These are phyloP conservation scores for Corydoras maculifer DNA, from an alignment of 2,113 vertebrate genomes.

Conservation along the genomic window DNA sequence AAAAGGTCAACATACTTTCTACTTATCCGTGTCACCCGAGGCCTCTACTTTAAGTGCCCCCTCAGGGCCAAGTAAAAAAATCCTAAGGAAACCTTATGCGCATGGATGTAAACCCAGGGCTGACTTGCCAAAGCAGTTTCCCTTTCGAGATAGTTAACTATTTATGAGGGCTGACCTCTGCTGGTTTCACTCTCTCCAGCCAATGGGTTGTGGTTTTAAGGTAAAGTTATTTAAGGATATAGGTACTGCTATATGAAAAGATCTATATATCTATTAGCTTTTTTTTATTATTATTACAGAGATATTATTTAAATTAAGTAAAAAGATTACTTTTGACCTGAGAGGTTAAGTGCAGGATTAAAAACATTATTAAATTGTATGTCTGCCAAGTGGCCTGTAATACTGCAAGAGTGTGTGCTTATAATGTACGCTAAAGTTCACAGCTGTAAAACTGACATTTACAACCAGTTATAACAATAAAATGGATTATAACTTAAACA, in stretches of 20 bases:
- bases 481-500: neutral
- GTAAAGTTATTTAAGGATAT: neutral
- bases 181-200: conserved; percentile 29
- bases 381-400: neutral
- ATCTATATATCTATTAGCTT: neutral
- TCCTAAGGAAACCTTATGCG: conserved; percentile 43
- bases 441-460: neutral
- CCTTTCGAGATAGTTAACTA: conserved; percentile 40
- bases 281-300: no score
- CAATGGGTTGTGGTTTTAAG: conserved; percentile 29
- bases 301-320: no score
- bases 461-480: neutral
- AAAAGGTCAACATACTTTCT: conserved; percentile 49
- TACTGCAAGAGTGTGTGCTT: neutral
- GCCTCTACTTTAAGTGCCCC: conserved; percentile 42
- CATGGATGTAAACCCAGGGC: conserved; percentile 40
- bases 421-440: neutral
- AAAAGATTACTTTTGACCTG: no score
- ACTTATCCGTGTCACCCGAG: conserved; percentile 48
- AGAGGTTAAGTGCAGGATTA: no score
- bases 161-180: conserved; percentile 41
- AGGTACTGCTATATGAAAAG: neutral
- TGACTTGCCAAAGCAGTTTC: conserved; percentile 43
- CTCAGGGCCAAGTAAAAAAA: conserved; percentile 39
- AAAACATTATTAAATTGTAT: neutral